Conservation (phyloP, 2,888 invertebrate genomes). For the Zygothrica quintamaculata region DNA sequence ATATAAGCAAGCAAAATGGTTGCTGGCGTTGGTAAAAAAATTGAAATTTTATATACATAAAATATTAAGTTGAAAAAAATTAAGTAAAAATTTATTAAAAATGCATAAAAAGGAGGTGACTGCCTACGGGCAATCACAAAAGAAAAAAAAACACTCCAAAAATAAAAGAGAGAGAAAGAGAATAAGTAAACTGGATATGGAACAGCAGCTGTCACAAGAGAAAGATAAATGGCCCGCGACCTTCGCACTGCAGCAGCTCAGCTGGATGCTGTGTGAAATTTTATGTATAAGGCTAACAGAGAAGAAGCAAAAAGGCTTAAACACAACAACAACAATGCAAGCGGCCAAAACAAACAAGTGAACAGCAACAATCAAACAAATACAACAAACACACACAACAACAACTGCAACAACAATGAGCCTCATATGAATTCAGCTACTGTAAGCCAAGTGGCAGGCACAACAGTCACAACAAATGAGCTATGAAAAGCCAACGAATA, state of each 20-base stretch:
- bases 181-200: slow-evolving; percentile 53
- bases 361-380: slow-evolving; percentile 7
- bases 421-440: slow-evolving; percentile 45
- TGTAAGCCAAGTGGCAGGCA: slow-evolving; percentile 37
- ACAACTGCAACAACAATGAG: slow-evolving; percentile 27
- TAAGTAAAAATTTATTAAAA: slow-evolving; percentile 76
- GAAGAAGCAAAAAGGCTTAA: slow-evolving; percentile 20
- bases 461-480: slow-evolving; percentile 1
- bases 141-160: neutral
- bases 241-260: slow-evolving; percentile 67
- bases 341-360: slow-evolving; percentile 56
- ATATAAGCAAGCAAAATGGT: slow-evolving; percentile 58
- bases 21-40: slow-evolving; percentile 46
- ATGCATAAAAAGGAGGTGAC: slow-evolving; percentile 55
- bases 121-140: slow-evolving; percentile 12
- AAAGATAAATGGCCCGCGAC: slow-evolving; percentile 72
- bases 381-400: slow-evolving; percentile 14
- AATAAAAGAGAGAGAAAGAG: slow-evolving; percentile 18
- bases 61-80: slow-evolving; percentile 54
- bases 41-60: slow-evolving; percentile 74
- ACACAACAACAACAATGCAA: slow-evolving; percentile 11
- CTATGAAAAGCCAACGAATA: slow-evolving; percentile 19
- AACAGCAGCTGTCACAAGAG: slow-evolving; percentile 65
- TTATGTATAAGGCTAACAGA: slow-evolving; percentile 37
- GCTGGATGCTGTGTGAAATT: slow-evolving; percentile 63